Conservation (phyloP, 2,113 vertebrate genomes). For the Sapajus apella region DNA sequence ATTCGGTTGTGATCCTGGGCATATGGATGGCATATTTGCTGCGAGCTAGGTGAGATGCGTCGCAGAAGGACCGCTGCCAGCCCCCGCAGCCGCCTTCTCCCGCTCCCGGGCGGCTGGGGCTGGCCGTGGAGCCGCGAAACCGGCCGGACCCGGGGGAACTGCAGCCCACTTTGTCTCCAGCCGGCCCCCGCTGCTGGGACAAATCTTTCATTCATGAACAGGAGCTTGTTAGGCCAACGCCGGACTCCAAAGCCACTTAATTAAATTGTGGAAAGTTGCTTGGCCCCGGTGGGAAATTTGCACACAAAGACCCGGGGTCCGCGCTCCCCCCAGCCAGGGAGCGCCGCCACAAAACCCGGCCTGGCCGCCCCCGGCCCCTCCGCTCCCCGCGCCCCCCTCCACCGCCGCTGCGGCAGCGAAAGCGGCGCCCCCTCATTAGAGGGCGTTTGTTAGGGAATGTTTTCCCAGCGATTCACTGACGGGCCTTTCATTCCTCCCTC, state of each 20-base stretch:
- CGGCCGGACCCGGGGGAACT: constrained; percentile 89
- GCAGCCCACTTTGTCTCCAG: constrained; percentile 93
- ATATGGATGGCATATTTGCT: constrained; percentile 60
- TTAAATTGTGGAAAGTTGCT: constrained; percentile 94
- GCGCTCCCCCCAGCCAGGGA: constrained; percentile 67
- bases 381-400: constrained; percentile 51
- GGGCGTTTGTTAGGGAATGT: constrained; percentile 86
- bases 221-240: constrained; percentile 93
- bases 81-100: constrained; percentile 54
- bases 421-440: constrained; percentile 90
- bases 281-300: constrained; percentile 96
- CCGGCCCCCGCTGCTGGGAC: constrained; percentile 91
- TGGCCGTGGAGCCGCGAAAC: constrained; percentile 82
- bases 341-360: constrained; percentile 75
- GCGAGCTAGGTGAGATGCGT: constrained; percentile 56
- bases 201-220: constrained; percentile 96
- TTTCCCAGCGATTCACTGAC: constrained; percentile 89
- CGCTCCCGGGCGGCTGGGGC: not conserved
- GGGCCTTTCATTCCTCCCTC: constrained; percentile 81
- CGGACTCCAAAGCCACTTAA: constrained; percentile 93
- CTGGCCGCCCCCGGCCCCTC: not conserved
- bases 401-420: constrained; percentile 60
- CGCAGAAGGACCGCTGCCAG: constrained; percentile 57
- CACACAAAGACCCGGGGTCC: constrained; percentile 95
- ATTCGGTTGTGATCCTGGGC: constrained; percentile 54